A percentile compares a stretch with the other conserved stretches of the same genome.
Conservation (phyloP, 1,140 invertebrate genomes). For the Triops cancriformis region DNA sequence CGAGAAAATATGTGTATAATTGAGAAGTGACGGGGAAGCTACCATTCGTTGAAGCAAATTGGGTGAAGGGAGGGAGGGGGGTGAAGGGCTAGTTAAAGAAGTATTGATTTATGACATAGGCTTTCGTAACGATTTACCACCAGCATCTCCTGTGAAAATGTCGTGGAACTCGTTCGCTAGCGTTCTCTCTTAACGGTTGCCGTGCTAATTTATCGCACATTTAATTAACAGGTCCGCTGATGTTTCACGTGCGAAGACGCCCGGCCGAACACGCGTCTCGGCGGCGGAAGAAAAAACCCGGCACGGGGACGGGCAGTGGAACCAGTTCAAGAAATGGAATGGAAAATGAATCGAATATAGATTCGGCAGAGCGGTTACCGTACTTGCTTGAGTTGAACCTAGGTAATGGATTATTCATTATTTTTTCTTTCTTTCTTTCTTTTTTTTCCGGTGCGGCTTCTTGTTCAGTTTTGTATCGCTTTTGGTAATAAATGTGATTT, state of each 20-base stretch:
- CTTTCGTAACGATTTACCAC: too few species aligned
- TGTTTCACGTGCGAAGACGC: slow-evolving; percentile 83
- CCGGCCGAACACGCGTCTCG: slow-evolving; percentile 80
- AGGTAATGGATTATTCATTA: slow-evolving; percentile 35
- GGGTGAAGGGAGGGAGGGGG: background rate
- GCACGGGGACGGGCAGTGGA: slow-evolving; percentile 48
- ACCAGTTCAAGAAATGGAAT: slow-evolving; percentile 47
- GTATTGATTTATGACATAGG: too few species aligned
- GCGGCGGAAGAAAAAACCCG: slow-evolving; percentile 79
- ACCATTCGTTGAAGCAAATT: too few species aligned
- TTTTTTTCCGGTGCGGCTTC: background rate
- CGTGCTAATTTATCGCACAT: too few species aligned
- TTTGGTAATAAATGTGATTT: slow-evolving; percentile 25
- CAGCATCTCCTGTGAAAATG: background rate
- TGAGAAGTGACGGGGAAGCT: background rate
- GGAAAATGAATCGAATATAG: slow-evolving; percentile 26
- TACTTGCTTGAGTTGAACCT: slow-evolving; percentile 53
- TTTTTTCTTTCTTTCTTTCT: background rate
- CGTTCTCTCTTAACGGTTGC: too few species aligned
- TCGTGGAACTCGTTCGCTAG: slow-evolving; percentile 10
- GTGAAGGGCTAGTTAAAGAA: too few species aligned
- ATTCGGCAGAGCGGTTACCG: slow-evolving; percentile 36
- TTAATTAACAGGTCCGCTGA: slow-evolving; percentile 67
- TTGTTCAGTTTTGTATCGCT: background rate
- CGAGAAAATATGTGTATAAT: background rate